Conservation (phyloP, 2,113 vertebrate genomes). For the Myotis davidii region DNA sequence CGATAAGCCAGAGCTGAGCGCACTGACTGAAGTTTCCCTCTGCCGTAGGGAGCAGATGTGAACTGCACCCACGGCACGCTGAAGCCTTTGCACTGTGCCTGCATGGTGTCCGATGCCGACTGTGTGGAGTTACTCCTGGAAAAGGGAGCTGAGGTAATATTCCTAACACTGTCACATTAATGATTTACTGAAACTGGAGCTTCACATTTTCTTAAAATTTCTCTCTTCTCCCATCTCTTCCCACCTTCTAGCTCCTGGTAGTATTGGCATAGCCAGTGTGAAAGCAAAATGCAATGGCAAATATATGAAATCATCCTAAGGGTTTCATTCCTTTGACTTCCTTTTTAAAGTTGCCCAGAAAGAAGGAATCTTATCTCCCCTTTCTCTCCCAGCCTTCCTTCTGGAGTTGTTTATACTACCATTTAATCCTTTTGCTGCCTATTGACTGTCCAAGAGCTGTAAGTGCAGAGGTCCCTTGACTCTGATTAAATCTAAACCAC, state of each 20-base stretch:
- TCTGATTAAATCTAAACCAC: background rate
- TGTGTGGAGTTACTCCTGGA: constrained; percentile 96
- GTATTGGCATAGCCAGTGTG: background rate
- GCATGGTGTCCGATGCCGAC: constrained; percentile 97
- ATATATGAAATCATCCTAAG: background rate
- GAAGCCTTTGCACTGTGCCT: constrained; percentile 97
- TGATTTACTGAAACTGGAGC: background rate
- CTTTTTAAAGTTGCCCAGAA: background rate
- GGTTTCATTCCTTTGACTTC: constrained; percentile 21
- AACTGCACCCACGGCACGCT: constrained; percentile 97
- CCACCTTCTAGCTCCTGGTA: background rate
- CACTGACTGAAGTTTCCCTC: background rate
- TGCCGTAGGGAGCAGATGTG: constrained; percentile 93
- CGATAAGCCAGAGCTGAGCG: background rate
- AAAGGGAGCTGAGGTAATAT: constrained; percentile 94
- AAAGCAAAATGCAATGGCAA: background rate
- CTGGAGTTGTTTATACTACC: background rate
- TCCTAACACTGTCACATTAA: background rate
- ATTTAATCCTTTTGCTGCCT: background rate
- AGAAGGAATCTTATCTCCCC: constrained; percentile 5
- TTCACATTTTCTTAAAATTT: background rate
- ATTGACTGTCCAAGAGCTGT: background rate
- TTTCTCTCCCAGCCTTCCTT: background rate
- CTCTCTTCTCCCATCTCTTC: background rate
- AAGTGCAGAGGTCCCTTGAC: background rate